Evolutionary conservation across 2,888 invertebrate genomes (phyloP), one percentile per base, ranked within the genome.

Genomic region (Bimastos eiseni): DNA sequence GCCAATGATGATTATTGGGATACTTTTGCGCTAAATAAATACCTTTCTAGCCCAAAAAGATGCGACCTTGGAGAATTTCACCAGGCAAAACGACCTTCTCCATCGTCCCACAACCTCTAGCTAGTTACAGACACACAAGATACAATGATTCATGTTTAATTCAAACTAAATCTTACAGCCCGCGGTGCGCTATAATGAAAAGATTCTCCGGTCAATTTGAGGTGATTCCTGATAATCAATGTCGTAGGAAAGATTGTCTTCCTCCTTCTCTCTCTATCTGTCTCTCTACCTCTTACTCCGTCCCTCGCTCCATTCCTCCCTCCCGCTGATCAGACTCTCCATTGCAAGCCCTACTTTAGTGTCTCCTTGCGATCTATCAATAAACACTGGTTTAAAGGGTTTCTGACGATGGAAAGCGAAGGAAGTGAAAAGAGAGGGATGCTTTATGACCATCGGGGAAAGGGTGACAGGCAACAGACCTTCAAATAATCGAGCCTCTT

Each of bases 401-500:
- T 70, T 30, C 11, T 70, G 30, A 70, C 70, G n/a, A n/a, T 70
- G n/a, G 70, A 70, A 70, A 70, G 8, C 30, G n/a, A 70, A 24
- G 70, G n/a, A n/a, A 70, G 70, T 30, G 70, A n/a, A 70, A 70
- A 70, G 70, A 70, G 70, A 70, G 70, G 70, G 70, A 70, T 70
- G n/a, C 17, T 70, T 70, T 70, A 70, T 70, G 30, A n/a, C n/a
- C n/a, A 11, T n/a, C 70, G 70, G 70, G n/a, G 70, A 30, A 70
- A n/a, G n/a, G 70, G 70, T 70, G 70, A n/a, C n/a, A 11, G n/a
- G 70, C 70, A 70, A 70, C 70, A 70, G 30, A 70, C n/a, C 70
- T 11, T 70, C 70, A n/a, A n/a, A n/a, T 70, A n/a, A 30, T n/a
- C 1, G 30, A 70, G 30, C 70, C n/a, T n/a, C 13, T 30, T 70